Evolutionary conservation across 2,888 invertebrate genomes (phyloP).

Genomic region (Athripsodes cinereus): DNA sequence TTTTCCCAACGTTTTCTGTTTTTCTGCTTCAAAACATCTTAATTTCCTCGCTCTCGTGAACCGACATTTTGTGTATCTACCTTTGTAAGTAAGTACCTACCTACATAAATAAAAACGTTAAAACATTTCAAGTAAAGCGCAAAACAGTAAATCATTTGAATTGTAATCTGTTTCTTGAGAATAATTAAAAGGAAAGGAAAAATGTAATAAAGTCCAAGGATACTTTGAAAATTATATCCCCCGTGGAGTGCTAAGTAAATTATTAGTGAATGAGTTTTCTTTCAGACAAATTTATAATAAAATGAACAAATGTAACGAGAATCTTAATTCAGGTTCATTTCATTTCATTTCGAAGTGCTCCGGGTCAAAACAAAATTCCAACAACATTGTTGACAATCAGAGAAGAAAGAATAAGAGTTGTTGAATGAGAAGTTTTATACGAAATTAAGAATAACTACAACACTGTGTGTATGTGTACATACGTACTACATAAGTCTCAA

Average conservation of each 20-base stretch:
- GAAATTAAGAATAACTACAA: neutral
- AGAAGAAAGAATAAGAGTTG: neutral
- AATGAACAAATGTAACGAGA: neutral
- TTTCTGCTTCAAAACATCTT: too few relatives aligned
- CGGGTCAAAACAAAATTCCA: neutral
- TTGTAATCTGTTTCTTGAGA: constrained; percentile 1
- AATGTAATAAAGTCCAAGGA: neutral
- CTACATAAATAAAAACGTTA: too few relatives aligned
- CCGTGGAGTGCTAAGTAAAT: neutral
- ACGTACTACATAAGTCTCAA: neutral
- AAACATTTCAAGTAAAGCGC: neutral
- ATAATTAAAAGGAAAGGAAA: constrained; percentile 1
- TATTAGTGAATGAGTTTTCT: neutral
- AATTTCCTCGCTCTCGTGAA: too few relatives aligned
- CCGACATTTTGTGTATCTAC: too few relatives aligned
- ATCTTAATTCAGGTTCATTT: neutral
- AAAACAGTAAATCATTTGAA: constrained; percentile 1
- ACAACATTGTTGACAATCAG: neutral
- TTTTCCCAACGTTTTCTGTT: too few relatives aligned
- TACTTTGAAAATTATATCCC: neutral
- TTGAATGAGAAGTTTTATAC: neutral
- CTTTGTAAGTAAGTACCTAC: too few relatives aligned
- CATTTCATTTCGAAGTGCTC: neutral
- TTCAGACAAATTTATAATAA: neutral
- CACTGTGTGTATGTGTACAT: too few relatives aligned